Evolutionary conservation across 2,888 invertebrate species (phyloP).

Genomic region (Rhyacophila evoluta): DNA sequence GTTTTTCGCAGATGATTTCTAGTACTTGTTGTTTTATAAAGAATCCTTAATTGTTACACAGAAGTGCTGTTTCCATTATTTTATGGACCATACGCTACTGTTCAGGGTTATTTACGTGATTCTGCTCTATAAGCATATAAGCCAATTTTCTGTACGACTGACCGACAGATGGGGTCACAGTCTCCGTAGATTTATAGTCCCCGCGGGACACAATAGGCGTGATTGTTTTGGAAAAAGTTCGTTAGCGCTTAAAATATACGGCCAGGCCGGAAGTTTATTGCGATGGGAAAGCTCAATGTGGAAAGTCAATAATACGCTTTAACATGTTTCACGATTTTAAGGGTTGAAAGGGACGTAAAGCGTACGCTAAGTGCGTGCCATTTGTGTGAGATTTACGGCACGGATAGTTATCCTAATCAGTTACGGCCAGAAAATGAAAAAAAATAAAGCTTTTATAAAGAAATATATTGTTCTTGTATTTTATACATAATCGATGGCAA

Average conservation of each 20-base stretch:
- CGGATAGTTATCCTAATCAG: neutral
- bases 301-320: neutral
- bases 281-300: neutral
- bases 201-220: neutral
- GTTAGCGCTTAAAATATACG: neutral
- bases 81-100: too few species aligned
- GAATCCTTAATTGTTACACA: too few species aligned
- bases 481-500: neutral
- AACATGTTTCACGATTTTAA: neutral
- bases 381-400: neutral
- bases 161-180: constrained; percentile 7
- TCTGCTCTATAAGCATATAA: neutral
- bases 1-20: too few species aligned
- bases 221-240: constrained; percentile 2
- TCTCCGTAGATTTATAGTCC: neutral
- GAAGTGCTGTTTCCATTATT: too few species aligned
- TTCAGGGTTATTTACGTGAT: neutral
- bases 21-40: too few species aligned
- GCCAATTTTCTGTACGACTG: constrained; percentile 1
- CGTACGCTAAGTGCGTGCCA: neutral
- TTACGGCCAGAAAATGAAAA: neutral
- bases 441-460: too few species aligned
- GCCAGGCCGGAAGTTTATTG: neutral
- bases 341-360: neutral
- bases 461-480: too few species aligned